Evolutionary conservation across 53 echinoderm and acorn worm species (phyloP), one percentile per base, ranked within the genome.

Genomic region (Paracentrotus lividus): DNA sequence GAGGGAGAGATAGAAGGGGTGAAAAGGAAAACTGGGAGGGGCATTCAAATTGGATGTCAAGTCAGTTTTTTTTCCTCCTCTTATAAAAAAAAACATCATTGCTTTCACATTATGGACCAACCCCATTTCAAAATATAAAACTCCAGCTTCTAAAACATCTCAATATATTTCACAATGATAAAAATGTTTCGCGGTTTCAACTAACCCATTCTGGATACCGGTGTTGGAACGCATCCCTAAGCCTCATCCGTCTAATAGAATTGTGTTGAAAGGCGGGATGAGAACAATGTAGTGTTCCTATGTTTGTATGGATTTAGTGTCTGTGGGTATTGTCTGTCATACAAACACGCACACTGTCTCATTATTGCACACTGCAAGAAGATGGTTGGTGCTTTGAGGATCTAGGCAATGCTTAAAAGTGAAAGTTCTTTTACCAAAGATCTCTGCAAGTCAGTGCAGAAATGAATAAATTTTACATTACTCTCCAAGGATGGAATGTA

Each of bases 231-330:
- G 64, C 64, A 61, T 61, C 89, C n/a, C 66, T 58, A 47, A 49
- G 51, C 75, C 24, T 27, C 91, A 72, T 90, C 91, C 52, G 91
- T 72, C 91, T 90, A 90, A 90, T 90, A 90, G 91, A 68, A 90
- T 90, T 45, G 69, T 90, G 91, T 66, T 90, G 91, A 90, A 90
- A 90, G 91, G 72, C 33, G 32, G 75, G 91, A 90, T 90, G 32
- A 57, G 91, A 89, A 89, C 89, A 89, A 64, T 42, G 57, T 26
- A 58, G 89, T 55, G 89, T 44, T 89, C 89, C 44, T 20, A 26
- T 89, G 89, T 89, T 89, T 89, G 89, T 65, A 42, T 14, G 89
- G 89, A 89, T 89, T 89, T 64, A 36, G 89, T 61, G 89, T 89
- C 89, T 64, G 61, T 43, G 18, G 89, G 89, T 89, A 89, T 58